Evolutionary conservation across 2,113 vertebrate species (phyloP), one percentile per base, ranked within the genome.

Genomic region (Bujurquina vittata): DNA sequence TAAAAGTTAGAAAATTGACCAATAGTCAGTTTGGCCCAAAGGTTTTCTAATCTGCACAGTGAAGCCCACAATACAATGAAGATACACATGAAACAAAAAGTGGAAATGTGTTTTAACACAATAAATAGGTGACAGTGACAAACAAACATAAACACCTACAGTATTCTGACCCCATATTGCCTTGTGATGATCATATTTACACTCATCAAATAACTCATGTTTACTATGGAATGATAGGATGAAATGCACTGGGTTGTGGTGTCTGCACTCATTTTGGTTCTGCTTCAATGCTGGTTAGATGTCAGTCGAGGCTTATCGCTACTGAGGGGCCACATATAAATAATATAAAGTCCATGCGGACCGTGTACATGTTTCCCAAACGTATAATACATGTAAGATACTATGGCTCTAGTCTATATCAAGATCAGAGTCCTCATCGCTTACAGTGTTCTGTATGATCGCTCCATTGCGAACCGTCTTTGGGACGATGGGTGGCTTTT

Each of bases 401-500:
- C 57, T 6, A 35, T 14, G 29, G 54, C 26, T 85, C 88, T 94
- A 95, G 88, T 99, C 98, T 93, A 99, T 97, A 75, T 99, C 98
- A 76, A 99, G 95, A 87, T 99, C 98, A 0, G 98, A 99, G 93
- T 99, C 98, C 2, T 96, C 95, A 22, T 98, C 97, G 18, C 95
- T 97, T 77, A 93, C 95, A 29, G 37, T 74, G 88, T 40, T 88
- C 92, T 95, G 96, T 1, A 95, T 91, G 80, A 97, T 93, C 23
- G 94, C 92, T 0, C 97, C 95, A 0, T 96, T 96, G 65, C 88
- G 95, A 77, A 98, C 89, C 3, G 96, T 96, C 7, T 96, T 95
- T 43, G 95, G 83, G 49, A 95, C 87, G 37, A 95, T 56, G 0
- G 95, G 61, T 58, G 96, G 89, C 91, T 99, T 99, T 82, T 99